phyloP scores from a whole-genome alignment of 2,113 vertebrate genomes.

The Xenopus borealis region DNA sequence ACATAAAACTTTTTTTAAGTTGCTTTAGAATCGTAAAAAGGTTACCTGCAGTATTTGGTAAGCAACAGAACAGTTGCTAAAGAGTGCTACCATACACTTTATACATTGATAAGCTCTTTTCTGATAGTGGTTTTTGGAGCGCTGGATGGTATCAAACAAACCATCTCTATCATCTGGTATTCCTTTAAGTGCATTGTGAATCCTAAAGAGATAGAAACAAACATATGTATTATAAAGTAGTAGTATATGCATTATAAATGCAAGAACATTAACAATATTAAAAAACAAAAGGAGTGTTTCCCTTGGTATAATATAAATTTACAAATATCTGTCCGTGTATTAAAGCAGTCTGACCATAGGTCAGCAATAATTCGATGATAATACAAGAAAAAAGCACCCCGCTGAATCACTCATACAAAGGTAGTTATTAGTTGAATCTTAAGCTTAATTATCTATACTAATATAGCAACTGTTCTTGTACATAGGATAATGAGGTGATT shows the following conservation, averaged over 20 bases:
- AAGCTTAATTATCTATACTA: too few relatives aligned
- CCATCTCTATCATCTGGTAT: conserved; percentile 97
- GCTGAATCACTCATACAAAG: too few relatives aligned
- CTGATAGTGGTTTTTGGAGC: conserved; percentile 99
- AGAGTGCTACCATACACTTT: conserved; percentile 98
- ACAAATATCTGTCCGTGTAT: too few relatives aligned
- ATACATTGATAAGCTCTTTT: conserved; percentile 98
- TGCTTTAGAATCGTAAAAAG: neutral
- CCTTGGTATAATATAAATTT: too few relatives aligned
- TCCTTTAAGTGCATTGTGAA: conserved; percentile 98
- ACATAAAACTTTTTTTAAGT: too few relatives aligned
- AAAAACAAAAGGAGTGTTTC: neutral
- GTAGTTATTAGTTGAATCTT: too few relatives aligned
- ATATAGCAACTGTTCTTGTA: too few relatives aligned
- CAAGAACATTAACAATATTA: neutral
- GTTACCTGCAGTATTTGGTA: conserved; percentile 97
- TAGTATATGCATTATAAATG: too few relatives aligned
- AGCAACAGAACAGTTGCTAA: conserved; percentile 97
- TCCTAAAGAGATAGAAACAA: conserved; percentile 65
- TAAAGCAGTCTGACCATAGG: too few relatives aligned
- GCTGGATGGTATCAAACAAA: conserved; percentile 98
- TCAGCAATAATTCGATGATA: too few relatives aligned
- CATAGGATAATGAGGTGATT: too few relatives aligned
- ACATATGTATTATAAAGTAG: neutral
- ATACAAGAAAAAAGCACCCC: too few relatives aligned